Conservation (phyloP, 1,140 invertebrate species). For the Diplogasteroides magnus region DNA sequence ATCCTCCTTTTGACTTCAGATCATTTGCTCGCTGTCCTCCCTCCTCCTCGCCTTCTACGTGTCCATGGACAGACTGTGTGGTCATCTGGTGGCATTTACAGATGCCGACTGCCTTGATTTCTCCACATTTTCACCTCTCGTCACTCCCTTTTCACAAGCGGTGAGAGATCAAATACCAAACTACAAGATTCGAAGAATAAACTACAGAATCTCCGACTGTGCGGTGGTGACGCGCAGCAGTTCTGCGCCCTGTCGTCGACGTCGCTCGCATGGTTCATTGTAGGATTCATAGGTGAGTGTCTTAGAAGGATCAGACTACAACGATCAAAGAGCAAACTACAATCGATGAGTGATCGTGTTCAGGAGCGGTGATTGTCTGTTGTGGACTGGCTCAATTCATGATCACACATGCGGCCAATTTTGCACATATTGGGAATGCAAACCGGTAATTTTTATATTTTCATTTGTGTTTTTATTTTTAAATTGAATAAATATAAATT, state of each 20-base stretch:
- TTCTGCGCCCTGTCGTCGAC: neutral
- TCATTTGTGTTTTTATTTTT: neutral
- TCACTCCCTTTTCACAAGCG: neutral
- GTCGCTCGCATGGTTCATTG: neutral
- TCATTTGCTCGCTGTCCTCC: neutral
- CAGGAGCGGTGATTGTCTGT: neutral
- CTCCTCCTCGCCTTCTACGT: neutral
- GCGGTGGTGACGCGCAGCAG: neutral
- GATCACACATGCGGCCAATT: neutral
- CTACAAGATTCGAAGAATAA: too few species aligned
- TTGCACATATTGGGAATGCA: neutral
- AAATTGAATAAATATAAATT: neutral
- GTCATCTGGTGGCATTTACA: neutral
- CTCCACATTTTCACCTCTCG: neutral
- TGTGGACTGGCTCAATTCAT: neutral
- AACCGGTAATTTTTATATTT: neutral
- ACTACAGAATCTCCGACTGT: neutral
- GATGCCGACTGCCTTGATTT: neutral
- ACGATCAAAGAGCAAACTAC: neutral
- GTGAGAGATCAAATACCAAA: too few species aligned
- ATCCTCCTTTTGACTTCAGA: neutral
- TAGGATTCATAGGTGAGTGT: neutral
- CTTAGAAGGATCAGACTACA: neutral
- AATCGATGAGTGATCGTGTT: neutral
- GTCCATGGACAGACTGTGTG: neutral